These are phyloP conservation scores for Anolis carolinensis DNA, from an alignment of 2,113 vertebrate species.

Conservation along the genomic window DNA sequence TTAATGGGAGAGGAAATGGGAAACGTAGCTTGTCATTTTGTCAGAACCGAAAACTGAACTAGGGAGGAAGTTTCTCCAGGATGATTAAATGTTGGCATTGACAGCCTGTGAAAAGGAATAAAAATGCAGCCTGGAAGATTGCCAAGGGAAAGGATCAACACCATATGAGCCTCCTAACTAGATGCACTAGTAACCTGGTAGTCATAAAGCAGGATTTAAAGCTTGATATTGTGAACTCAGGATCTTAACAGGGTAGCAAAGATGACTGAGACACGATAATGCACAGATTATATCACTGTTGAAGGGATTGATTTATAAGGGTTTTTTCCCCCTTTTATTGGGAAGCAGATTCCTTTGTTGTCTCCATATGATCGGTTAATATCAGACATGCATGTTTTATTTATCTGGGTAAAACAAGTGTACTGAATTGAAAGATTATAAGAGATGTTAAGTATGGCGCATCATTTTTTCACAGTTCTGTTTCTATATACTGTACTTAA, in stretches of 20 bases:
- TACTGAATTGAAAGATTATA: rapidly evolving
- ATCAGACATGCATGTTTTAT: background rate
- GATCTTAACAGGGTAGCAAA: background rate
- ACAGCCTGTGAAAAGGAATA: conserved; percentile 41
- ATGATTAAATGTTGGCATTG: conserved; percentile 47
- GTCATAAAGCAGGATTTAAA: conserved; percentile 33
- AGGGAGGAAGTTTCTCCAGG: conserved; percentile 23
- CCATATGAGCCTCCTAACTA: conserved; percentile 9
- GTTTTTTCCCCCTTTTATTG: background rate
- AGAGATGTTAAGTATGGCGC: background rate
- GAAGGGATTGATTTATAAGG: background rate
- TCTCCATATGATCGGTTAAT: background rate
- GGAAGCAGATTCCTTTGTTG: background rate
- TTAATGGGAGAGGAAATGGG: background rate
- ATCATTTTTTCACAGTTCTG: background rate
- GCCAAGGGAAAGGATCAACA: conserved; percentile 35
- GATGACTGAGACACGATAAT: rapidly evolving
- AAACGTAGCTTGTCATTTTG: conserved; percentile 10
- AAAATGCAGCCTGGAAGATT: conserved; percentile 49
- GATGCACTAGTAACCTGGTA: conserved; percentile 1
- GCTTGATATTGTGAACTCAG: background rate
- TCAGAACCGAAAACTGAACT: conserved; percentile 16
- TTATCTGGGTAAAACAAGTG: background rate
- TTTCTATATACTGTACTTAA: background rate
- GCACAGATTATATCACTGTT: background rate